Evolutionary conservation across 2,113 vertebrate species (phyloP).

Genomic region (Apeltes quadracus): DNA sequence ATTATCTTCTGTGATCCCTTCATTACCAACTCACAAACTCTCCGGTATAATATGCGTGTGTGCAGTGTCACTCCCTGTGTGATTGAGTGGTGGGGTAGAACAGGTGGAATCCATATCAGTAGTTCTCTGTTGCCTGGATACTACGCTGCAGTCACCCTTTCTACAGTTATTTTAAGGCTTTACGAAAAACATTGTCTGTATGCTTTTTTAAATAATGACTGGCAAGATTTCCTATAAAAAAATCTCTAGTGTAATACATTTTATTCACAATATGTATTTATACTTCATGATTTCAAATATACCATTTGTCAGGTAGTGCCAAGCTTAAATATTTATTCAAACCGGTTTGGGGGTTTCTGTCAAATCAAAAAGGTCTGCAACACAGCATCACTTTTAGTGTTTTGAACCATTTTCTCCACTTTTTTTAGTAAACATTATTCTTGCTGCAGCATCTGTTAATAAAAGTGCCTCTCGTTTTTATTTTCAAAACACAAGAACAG

Average conservation of each 20-base stretch:
- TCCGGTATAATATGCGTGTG: conserved; percentile 13
- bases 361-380: neutral
- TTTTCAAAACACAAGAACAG: conserved; percentile 50
- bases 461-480: conserved; percentile 52
- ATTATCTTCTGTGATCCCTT: conserved; percentile 54
- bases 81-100: conserved; percentile 69
- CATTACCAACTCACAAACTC: conserved; percentile 51
- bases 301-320: neutral
- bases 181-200: conserved; percentile 56
- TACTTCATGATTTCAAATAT: neutral
- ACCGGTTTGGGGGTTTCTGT: neutral
- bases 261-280: neutral
- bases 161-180: conserved; percentile 77
- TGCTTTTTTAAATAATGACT: neutral
- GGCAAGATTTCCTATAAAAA: neutral
- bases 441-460: conserved; percentile 29
- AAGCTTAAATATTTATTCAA: conserved; percentile 1
- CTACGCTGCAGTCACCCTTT: conserved; percentile 61
- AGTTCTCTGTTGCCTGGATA: conserved; percentile 80
- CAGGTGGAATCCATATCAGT: conserved; percentile 71
- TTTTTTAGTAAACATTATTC: conserved; percentile 26
- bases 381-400: too few relatives aligned
- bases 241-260: neutral
- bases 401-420: neutral
- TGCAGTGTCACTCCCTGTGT: conserved; percentile 68